Evolutionary conservation across 2,888 invertebrate species (phyloP).

Genomic region (Cabera pusaria): DNA sequence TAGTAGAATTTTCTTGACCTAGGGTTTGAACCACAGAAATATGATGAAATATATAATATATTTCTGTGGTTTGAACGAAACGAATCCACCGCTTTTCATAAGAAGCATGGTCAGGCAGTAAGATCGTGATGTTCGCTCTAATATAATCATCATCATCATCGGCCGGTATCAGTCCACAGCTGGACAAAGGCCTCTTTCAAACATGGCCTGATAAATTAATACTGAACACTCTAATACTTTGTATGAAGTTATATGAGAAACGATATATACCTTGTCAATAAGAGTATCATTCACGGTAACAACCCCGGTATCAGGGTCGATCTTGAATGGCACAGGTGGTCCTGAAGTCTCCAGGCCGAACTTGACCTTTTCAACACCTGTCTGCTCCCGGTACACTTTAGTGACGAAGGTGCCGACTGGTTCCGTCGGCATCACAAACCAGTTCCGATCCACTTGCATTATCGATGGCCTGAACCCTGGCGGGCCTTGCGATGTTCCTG

Average conservation of each 20-base stretch:
- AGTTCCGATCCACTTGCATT: constrained; percentile 88
- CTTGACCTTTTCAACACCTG: constrained; percentile 84
- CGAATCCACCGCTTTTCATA: no score
- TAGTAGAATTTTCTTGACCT: no score
- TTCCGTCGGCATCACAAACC: constrained; percentile 89
- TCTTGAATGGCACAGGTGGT: constrained; percentile 87
- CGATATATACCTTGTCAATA: constrained; percentile 89
- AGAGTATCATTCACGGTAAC: constrained; percentile 92
- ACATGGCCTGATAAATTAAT: no score
- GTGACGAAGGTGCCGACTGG: constrained; percentile 88
- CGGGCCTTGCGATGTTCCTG: constrained; percentile 74
- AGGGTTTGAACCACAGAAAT: no score
- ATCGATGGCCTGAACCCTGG: constrained; percentile 86
- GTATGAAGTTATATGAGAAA: no score
- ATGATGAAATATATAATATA: no score
- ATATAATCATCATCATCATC: no score
- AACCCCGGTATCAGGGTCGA: constrained; percentile 89
- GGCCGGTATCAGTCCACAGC: no score
- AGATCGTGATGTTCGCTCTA: no score
- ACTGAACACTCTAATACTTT: no score
- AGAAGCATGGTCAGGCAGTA: constrained; percentile 30
- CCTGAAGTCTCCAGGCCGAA: constrained; percentile 87
- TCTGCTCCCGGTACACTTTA: constrained; percentile 86
- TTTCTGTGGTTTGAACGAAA: no score
- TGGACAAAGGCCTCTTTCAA: no score